Percentiles rank a stretch among this genome's conserved stretches.
These are phyloP conservation scores for Hystrix cristata DNA, from an alignment of 2,113 vertebrate genomes.

Conservation along the genomic window DNA sequence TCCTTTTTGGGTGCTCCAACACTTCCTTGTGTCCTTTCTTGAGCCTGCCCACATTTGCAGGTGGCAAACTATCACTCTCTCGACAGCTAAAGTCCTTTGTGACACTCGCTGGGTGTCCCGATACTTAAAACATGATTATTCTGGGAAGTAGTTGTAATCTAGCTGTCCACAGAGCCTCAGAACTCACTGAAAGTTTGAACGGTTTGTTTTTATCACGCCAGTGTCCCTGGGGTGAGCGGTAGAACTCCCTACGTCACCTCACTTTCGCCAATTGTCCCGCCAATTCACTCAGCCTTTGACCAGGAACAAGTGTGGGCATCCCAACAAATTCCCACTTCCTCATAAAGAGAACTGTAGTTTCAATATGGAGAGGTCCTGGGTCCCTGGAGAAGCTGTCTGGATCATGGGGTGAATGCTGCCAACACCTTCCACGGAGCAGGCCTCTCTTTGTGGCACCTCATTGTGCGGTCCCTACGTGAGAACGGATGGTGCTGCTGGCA, in stretches of 20 bases:
- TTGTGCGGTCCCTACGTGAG: background rate
- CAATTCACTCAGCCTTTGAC: background rate
- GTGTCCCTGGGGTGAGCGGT: background rate
- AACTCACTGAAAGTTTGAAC: background rate
- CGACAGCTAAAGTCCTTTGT: background rate
- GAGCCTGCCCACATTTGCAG: background rate
- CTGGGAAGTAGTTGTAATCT: background rate
- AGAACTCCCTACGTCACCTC: background rate
- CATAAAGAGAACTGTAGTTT: background rate
- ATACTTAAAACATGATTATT: slow-evolving; percentile 44
- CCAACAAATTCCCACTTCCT: background rate
- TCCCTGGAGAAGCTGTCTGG: background rate
- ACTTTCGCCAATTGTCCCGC: background rate
- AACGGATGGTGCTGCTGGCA: background rate
- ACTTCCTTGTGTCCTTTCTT: background rate
- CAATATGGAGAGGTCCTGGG: background rate
- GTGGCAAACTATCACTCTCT: background rate
- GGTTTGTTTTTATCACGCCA: background rate
- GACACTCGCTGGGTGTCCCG: background rate
- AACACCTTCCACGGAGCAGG: background rate
- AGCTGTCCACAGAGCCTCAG: background rate
- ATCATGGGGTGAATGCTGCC: background rate
- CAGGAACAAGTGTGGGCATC: background rate
- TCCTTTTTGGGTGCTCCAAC: background rate
- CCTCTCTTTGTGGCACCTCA: background rate